These are phyloP conservation scores for Schizotus pectinicornis DNA, from an alignment of 2,888 invertebrate genomes.

Conservation along the genomic window DNA sequence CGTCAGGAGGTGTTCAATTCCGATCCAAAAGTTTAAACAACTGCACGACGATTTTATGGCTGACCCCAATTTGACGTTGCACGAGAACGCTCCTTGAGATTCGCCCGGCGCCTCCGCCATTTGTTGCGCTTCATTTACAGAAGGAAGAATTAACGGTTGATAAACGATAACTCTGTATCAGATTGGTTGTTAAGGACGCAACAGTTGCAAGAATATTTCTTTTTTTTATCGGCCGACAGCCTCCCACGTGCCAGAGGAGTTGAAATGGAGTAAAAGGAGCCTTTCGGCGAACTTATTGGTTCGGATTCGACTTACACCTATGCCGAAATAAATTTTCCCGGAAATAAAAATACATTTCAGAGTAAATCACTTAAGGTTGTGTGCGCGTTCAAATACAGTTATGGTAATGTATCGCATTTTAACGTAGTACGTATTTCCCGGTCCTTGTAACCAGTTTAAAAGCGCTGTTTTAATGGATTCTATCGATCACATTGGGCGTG, in stretches of 20 bases:
- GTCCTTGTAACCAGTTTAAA: conserved; percentile 16
- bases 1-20: too few species aligned
- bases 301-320: neutral
- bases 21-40: too few species aligned
- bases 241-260: too few species aligned
- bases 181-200: neutral
- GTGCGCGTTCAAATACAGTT: conserved; percentile 2
- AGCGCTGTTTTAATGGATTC: conserved; percentile 24
- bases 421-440: conserved; percentile 8
- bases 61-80: too few species aligned
- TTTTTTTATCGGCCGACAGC: too few species aligned
- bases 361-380: neutral
- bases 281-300: too few species aligned
- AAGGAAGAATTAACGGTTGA: too few species aligned
- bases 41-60: too few species aligned
- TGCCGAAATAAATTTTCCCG: neutral
- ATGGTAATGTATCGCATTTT: conserved; percentile 17
- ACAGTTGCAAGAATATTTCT: neutral
- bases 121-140: too few species aligned
- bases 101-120: too few species aligned
- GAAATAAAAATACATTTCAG: neutral
- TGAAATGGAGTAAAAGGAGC: neutral
- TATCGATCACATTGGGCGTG: conserved; percentile 19
- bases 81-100: too few species aligned
- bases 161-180: neutral